phyloP scores from a whole-genome alignment of 30 jellyfish, hydroid and myxozoan species.

The Turritopsis rubra region DNA sequence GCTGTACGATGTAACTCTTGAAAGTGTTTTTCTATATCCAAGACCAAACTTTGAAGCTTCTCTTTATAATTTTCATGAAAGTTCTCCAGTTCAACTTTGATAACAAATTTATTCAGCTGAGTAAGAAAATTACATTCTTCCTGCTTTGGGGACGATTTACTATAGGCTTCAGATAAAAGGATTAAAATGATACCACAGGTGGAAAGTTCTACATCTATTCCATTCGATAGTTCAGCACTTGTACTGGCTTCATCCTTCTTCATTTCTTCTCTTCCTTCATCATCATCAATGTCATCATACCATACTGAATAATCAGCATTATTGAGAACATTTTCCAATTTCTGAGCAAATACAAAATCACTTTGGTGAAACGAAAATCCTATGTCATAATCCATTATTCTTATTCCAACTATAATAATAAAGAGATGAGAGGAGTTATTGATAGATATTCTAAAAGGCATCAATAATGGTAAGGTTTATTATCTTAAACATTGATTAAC shows the following conservation, averaged over 20 bases:
- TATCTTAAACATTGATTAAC: too few relatives aligned
- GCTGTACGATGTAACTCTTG: too few relatives aligned
- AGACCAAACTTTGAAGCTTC: background rate
- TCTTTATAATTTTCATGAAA: background rate
- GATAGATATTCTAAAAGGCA: too few relatives aligned
- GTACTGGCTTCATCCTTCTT: too few relatives aligned
- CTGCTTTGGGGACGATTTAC: background rate
- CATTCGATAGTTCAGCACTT: background rate
- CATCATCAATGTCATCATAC: background rate
- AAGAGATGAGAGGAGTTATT: too few relatives aligned
- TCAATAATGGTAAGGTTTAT: too few relatives aligned
- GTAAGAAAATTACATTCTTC: background rate
- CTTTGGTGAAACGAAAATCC: background rate
- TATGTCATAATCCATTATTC: background rate
- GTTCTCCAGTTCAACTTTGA: background rate
- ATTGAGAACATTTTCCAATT: background rate
- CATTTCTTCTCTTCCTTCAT: too few relatives aligned
- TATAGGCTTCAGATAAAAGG: background rate
- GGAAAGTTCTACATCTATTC: background rate
- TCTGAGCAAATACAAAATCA: background rate
- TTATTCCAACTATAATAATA: too few relatives aligned
- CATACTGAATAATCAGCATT: background rate
- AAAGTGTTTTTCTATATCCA: background rate
- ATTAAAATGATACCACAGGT: background rate
- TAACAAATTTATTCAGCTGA: too few relatives aligned